Evolutionary conservation across 2,113 vertebrate genomes (phyloP), one percentile per base, ranked within the genome.

Genomic region (Callipepla californica): DNA sequence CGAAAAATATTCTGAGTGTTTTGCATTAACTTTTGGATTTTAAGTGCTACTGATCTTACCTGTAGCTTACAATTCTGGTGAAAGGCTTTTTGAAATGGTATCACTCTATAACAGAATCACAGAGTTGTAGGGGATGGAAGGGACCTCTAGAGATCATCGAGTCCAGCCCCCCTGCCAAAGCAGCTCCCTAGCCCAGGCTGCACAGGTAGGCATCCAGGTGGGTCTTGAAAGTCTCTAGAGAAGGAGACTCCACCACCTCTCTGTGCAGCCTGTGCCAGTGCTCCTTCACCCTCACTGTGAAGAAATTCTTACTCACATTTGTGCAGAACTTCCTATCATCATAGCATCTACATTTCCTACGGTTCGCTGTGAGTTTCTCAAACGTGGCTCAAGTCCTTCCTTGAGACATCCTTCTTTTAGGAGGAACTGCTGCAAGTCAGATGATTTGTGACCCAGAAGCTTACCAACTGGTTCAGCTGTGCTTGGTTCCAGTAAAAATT

Each of bases 311-410:
- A 40, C 40, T 40, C 13, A 40, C 40, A 40, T 40, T 40, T 40
- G 40, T 40, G 40, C 11, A 5, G 40, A 40, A 40, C 40, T 40
- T 40, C 40, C 40, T 40, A 40, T 40, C 40, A 13, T 40, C 40
- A 40, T 40, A 40, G 40, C 10, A 10, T 40, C 40, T 13, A 40
- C 11, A 2, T 6, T 63, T 45, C 28, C 42, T 59, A 4, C 42
- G 23, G 9, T 14, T 32, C 17, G n/a, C 1, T 6, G 25, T 5
- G 68, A 18, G n/a, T n/a, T 91, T 55, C 28, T 86, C 16, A 7
- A 1, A 7, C 3, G 0, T 20, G 28, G 13, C 8, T 40, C 28
- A 80, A 83, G 26, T 17, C 48, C 13, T 1, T 36, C 26, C 32
- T 45, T 32, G 14, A 84, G 53, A 6, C 12, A 4, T 19, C 66